Evolutionary conservation across 2,888 invertebrate genomes (phyloP), one percentile per base, ranked within the genome.

Genomic region (Reticulitermes lucifugus): DNA sequence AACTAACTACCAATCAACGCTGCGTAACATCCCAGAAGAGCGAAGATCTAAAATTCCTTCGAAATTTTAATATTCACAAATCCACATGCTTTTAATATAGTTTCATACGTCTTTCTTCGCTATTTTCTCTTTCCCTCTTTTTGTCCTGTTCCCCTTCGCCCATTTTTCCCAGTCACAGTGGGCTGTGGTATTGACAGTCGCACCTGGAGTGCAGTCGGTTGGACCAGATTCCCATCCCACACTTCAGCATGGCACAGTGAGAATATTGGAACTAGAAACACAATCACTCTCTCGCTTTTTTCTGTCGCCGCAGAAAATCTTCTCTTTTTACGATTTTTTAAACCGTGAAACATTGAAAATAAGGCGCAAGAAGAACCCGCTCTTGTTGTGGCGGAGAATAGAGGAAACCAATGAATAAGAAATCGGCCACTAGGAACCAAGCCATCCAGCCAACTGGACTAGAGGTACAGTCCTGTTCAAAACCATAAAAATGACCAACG

Each of bases 391-490:
- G 41, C 73, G 5, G 3, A 25, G 70, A 73, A 41, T 35, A 18
- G 73, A 10, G 73, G 41, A 73, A 73, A 73, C 73, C 73, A 73
- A 73, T 73, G 73, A 73, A 73, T 73, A 73, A 73, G 41, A 73
- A 73, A 73, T 73, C 71, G 41, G 25, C 73, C 41, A 29, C 70
- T 14, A 14, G 51, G 2, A 55, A 70, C 25, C 70, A 70, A 70
- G 70, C 70, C 29, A 70, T 70, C n/a, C 70, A 70, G 14, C 29
- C 73, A 73, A 35, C 73, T 21, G 41, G 41, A 41, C 41, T 29
- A 6, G 6, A 7, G 7, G 41, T 73, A 73, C 22, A 35, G 65
- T 25, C 25, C 65, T 0, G n/a, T 25, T 65, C n/a, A 65, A 25
- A 25, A n/a, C 7, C 65, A 65, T 65, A n/a, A 25, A 65, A 60